phyloP scores from a whole-genome alignment of 2,888 invertebrate species.

The Phytoseiulus persimilis region DNA sequence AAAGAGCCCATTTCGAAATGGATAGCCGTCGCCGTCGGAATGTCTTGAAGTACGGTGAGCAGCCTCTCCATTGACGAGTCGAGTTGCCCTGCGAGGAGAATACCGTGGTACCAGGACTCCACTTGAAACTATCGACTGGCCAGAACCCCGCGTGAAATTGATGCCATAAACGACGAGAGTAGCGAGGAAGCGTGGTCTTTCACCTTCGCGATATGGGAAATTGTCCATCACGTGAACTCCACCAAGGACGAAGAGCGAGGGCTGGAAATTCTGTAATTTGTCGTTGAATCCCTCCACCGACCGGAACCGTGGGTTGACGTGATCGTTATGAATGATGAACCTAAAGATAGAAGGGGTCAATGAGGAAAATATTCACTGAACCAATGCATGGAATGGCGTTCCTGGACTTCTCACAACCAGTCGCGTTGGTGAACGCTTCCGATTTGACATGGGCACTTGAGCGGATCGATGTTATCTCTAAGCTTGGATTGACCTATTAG shows the following conservation, averaged over 20 bases:
- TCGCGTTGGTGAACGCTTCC: not conserved
- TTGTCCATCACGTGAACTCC: conserved; percentile 84
- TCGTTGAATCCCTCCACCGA: conserved; percentile 64
- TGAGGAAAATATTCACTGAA: not conserved
- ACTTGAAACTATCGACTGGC: too few species aligned
- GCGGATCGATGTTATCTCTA: too few species aligned
- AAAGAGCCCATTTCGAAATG: conserved; percentile 84
- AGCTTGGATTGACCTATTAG: conserved; percentile 58
- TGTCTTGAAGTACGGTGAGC: conserved; percentile 11
- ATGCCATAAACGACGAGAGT: too few species aligned
- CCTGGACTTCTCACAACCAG: not conserved
- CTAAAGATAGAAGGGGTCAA: conserved; percentile 48
- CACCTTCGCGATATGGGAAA: conserved; percentile 61
- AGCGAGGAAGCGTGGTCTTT: too few species aligned
- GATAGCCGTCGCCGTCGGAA: conserved; percentile 51
- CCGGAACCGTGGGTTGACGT: conserved; percentile 65
- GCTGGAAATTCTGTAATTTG: conserved; percentile 58
- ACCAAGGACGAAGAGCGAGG: conserved; percentile 67
- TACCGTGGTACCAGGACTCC: not conserved
- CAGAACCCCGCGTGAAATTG: too few species aligned
- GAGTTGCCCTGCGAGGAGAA: conserved; percentile 8
- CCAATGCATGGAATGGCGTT: not conserved
- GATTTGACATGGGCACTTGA: too few species aligned
- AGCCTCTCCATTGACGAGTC: conserved; percentile 11
- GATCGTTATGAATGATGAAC: conserved; percentile 73